phyloP scores from a whole-genome alignment of 2,888 invertebrate genomes.

The Drosophila prostipennis region DNA sequence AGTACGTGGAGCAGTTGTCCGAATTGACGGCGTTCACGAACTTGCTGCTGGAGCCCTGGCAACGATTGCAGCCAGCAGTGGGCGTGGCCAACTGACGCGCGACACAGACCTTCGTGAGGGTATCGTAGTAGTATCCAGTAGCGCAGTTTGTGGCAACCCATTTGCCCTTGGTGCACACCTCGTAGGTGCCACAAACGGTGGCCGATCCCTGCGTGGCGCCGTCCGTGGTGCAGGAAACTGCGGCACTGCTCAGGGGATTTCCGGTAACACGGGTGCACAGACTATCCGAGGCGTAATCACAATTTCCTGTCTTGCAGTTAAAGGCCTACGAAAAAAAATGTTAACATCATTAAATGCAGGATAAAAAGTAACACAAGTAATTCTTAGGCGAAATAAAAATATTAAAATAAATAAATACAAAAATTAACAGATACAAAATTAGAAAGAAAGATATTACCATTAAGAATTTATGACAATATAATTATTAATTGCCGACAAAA shows the following conservation, averaged over 20 bases:
- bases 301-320: fast-evolving
- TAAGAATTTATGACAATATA: too few species aligned
- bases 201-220: fast-evolving
- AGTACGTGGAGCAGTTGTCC: slow-evolving; percentile 39
- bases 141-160: slow-evolving; percentile 10
- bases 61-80: slow-evolving; percentile 49
- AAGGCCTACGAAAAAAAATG: slow-evolving; percentile 9
- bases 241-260: fast-evolving
- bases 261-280: slow-evolving; percentile 44
- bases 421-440: too few species aligned
- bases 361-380: too few species aligned
- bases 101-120: fast-evolving
- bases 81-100: slow-evolving; percentile 37
- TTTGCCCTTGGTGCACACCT: slow-evolving; percentile 12
- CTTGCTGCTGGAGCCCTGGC: slow-evolving; percentile 17
- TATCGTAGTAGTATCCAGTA: slow-evolving; percentile 39
- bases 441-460: too few species aligned
- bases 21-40: slow-evolving; percentile 52
- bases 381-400: too few species aligned
- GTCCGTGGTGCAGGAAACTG: background rate
- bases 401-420: too few species aligned
- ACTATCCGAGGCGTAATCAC: slow-evolving; percentile 2
- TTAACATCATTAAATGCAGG: background rate
- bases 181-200: slow-evolving; percentile 40
- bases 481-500: too few species aligned